Percentiles rank a stretch among this genome's conserved stretches.
Evolutionary conservation across 23 tunicate species (phyloP).

Genomic region (Diplosoma virens): DNA sequence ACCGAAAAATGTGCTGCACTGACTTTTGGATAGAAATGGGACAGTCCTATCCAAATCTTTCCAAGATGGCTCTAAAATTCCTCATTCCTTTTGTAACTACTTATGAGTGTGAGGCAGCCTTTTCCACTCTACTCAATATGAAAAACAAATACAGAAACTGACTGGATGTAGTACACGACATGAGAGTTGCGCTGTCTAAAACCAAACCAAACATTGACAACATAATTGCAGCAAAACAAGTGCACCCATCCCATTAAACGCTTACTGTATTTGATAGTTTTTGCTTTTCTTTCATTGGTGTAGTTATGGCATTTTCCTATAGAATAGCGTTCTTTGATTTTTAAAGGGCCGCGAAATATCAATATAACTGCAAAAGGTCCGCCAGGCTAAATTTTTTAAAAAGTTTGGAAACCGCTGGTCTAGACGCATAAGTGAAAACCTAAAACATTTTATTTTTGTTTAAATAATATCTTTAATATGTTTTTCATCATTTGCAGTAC

Average conservation of each 20-base stretch:
- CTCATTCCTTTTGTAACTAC: conserved; percentile 23
- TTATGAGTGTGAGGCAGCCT: conserved; percentile 48
- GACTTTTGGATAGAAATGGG: conserved; percentile 46
- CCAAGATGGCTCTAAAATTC: conserved; percentile 49
- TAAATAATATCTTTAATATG: too few relatives aligned
- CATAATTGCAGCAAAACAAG: conserved; percentile 24
- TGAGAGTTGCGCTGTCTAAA: conserved; percentile 32
- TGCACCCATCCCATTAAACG: conserved; percentile 37
- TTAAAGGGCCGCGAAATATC: conserved; percentile 28
- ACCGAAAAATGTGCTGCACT: conserved; percentile 25
- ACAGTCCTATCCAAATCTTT: conserved; percentile 36
- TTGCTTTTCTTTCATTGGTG: conserved; percentile 26
- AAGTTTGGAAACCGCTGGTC: conserved; percentile 34
- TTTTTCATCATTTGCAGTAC: too few relatives aligned
- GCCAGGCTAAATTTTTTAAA: conserved; percentile 8
- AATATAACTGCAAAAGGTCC: too few relatives aligned
- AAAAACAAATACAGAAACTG: conserved; percentile 26
- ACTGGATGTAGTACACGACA: conserved; percentile 31
- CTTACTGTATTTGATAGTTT: too few relatives aligned
- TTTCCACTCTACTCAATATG: conserved; percentile 46
- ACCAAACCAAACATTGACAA: conserved; percentile 28
- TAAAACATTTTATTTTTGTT: too few relatives aligned
- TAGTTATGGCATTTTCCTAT: conserved; percentile 18
- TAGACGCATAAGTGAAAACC: too few relatives aligned
- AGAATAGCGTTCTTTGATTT: conserved; percentile 25